These are phyloP conservation scores for Platycnemis pennipes DNA, from an alignment of 2,888 invertebrate genomes.

Conservation along the genomic window DNA sequence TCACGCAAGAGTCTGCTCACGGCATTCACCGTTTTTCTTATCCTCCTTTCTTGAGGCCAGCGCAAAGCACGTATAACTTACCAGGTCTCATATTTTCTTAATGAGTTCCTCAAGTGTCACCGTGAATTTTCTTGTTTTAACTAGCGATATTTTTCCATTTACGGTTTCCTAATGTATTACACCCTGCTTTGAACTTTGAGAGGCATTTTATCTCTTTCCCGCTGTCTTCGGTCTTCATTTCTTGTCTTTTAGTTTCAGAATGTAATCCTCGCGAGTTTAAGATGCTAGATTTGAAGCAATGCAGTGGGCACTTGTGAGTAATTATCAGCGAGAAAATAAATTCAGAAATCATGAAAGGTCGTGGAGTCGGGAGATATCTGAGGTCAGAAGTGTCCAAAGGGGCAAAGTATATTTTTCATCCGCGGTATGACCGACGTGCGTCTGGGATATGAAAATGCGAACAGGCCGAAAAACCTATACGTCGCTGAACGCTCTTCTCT, in stretches of 20 bases:
- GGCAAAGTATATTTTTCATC: too few relatives aligned
- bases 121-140: not conserved
- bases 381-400: too few relatives aligned
- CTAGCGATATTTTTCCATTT: not conserved
- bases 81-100: not conserved
- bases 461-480: too few relatives aligned
- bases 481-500: too few relatives aligned
- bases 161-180: too few relatives aligned
- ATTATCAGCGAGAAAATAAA: too few relatives aligned
- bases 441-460: too few relatives aligned
- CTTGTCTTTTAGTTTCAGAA: not conserved
- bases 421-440: too few relatives aligned
- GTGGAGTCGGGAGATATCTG: too few relatives aligned
- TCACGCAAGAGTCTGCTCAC: not conserved
- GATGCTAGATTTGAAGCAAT: too few relatives aligned
- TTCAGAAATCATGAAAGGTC: too few relatives aligned
- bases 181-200: not conserved
- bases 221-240: not conserved
- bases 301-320: too few relatives aligned
- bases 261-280: not conserved
- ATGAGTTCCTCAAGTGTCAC: not conserved
- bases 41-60: not conserved
- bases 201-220: not conserved
- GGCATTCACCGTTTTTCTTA: not conserved
- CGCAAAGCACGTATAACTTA: not conserved